phyloP scores from a whole-genome alignment of 2,797 vertebrate species.

The Stomatorhinus walkeri region DNA sequence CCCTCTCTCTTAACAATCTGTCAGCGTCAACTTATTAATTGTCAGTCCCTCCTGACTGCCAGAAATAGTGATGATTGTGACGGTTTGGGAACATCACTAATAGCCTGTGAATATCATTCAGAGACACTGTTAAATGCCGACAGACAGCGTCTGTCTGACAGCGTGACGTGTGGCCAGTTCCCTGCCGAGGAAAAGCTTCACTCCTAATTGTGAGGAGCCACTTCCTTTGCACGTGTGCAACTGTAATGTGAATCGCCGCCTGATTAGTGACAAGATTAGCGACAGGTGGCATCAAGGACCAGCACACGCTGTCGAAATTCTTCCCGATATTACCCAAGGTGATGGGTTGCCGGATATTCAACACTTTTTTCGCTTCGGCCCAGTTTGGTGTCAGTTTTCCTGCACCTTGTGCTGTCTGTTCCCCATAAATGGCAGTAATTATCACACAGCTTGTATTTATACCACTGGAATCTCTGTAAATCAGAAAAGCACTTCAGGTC shows the following conservation, averaged over 20 bases:
- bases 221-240: constrained; percentile 26
- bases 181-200: neutral
- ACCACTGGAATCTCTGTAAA: neutral
- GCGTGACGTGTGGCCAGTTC: neutral
- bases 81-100: neutral
- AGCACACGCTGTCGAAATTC: neutral
- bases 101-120: neutral
- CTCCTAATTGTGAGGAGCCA: constrained; percentile 39
- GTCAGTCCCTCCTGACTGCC: neutral
- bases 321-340: neutral
- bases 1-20: neutral
- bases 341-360: neutral
- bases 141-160: neutral
- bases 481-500: neutral
- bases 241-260: constrained; percentile 48
- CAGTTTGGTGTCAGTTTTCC: neutral
- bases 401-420: neutral
- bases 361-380: neutral
- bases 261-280: constrained; percentile 47
- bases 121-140: neutral
- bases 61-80: constrained; percentile 1
- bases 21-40: neutral
- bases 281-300: constrained; percentile 8
- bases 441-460: neutral
- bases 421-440: neutral